These are phyloP conservation scores for Azemiops feae DNA, from an alignment of 2,113 vertebrate species.

Conservation along the genomic window DNA sequence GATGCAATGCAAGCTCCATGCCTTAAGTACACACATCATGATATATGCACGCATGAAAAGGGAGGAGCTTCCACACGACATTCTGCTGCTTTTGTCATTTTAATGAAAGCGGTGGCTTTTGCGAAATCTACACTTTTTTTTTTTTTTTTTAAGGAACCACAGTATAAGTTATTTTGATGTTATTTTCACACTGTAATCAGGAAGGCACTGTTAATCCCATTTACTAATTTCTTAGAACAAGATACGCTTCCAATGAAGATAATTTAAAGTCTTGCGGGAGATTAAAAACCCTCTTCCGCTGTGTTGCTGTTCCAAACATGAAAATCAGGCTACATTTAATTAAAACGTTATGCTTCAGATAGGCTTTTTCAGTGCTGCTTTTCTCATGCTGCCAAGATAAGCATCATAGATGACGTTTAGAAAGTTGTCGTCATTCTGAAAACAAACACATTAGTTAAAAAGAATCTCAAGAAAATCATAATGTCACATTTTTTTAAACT, in stretches of 20 bases:
- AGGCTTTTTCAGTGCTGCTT: slow-evolving; percentile 58
- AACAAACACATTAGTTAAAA: slow-evolving; percentile 61
- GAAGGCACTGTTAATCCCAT: slow-evolving; percentile 50
- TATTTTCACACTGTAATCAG: neutral
- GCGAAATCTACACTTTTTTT: neutral
- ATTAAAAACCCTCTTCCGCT: slow-evolving; percentile 36
- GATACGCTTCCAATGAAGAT: slow-evolving; percentile 2
- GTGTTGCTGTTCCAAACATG: neutral
- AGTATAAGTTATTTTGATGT: slow-evolving; percentile 27
- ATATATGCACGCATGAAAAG: neutral
- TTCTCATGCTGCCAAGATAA: slow-evolving; percentile 77
- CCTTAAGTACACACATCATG: neutral
- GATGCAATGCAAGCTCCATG: neutral
- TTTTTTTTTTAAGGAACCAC: slow-evolving; percentile 21
- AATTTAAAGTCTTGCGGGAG: slow-evolving; percentile 38
- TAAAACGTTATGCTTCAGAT: slow-evolving; percentile 48
- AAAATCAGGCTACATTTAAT: slow-evolving; percentile 23
- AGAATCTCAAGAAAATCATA: neutral
- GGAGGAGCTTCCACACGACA: neutral
- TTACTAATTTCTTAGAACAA: slow-evolving; percentile 15
- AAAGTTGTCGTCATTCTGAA: slow-evolving; percentile 88
- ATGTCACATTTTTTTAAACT: neutral
- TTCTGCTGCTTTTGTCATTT: neutral
- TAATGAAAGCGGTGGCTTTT: neutral
- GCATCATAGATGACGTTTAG: slow-evolving; percentile 90